Evolutionary conservation across 2,797 vertebrate genomes (phyloP).

Genomic region (Sebastes cheni): DNA sequence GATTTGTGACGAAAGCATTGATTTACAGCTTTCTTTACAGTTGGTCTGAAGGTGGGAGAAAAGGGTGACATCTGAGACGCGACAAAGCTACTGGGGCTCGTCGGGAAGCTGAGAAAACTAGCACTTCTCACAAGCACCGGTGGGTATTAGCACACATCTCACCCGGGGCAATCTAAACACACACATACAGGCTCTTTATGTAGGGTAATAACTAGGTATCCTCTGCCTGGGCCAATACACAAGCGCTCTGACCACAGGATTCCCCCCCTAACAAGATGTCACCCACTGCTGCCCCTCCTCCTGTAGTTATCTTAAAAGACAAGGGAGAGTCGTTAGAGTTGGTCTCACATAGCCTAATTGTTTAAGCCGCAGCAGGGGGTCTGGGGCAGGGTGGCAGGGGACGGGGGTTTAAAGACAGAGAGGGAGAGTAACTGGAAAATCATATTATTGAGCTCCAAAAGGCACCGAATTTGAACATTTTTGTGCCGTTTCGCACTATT

Average conservation of each 20-base stretch:
- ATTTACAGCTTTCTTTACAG: constrained; percentile 58
- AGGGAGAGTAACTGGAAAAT: constrained; percentile 28
- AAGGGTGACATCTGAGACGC: constrained; percentile 36
- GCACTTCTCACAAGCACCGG: constrained; percentile 60
- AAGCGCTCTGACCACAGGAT: constrained; percentile 49
- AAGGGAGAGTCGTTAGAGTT: constrained; percentile 74
- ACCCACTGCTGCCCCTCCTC: constrained; percentile 59
- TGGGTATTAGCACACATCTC: constrained; percentile 51
- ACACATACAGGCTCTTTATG: constrained; percentile 42
- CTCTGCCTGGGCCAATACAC: constrained; percentile 71
- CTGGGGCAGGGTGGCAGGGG: constrained; percentile 1
- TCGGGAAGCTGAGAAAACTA: constrained; percentile 67
- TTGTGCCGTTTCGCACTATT: neutral
- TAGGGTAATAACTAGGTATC: constrained; percentile 62
- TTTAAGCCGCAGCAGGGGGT: constrained; percentile 63
- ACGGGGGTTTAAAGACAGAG: constrained; percentile 18
- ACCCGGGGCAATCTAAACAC: constrained; percentile 70
- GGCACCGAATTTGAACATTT: neutral
- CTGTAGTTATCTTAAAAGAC: constrained; percentile 70
- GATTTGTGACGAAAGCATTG: constrained; percentile 37
- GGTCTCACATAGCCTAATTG: constrained; percentile 67
- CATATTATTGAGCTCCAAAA: neutral
- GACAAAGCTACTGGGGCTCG: neutral
- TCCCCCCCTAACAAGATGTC: constrained; percentile 69
- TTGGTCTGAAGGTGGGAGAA: constrained; percentile 16